Evolutionary conservation across 2,113 vertebrate genomes (phyloP).

Genomic region (Podilymbus podiceps): DNA sequence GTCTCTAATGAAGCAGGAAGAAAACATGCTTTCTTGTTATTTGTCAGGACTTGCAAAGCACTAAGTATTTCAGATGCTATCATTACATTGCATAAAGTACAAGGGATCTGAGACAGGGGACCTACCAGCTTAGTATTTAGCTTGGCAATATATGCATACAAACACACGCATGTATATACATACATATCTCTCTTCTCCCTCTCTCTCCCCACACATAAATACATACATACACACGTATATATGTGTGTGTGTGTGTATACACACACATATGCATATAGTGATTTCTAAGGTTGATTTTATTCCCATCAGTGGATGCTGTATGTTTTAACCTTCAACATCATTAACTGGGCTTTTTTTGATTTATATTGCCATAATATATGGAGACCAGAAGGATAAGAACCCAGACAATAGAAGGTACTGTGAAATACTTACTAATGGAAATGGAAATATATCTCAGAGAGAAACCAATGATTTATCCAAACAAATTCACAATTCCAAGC

Average conservation of each 20-base stretch:
- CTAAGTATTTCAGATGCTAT: constrained; percentile 1
- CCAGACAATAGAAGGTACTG: not conserved
- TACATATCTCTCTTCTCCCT: not conserved
- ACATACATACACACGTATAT: rapidly evolving
- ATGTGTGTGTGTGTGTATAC: rapidly evolving
- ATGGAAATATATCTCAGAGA: not conserved
- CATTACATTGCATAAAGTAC: not conserved
- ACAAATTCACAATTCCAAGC: not conserved
- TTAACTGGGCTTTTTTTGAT: not conserved
- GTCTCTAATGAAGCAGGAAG: constrained; percentile 71
- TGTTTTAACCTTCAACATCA: not conserved
- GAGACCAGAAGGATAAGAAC: not conserved
- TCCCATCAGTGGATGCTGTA: not conserved
- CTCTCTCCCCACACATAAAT: not conserved
- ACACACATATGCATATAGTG: not conserved
- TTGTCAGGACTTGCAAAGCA: constrained; percentile 57
- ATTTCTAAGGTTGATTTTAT: not conserved
- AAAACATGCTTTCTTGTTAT: constrained; percentile 52
- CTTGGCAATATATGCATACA: not conserved
- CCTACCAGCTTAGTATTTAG: not conserved
- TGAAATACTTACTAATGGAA: not conserved
- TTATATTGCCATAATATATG: not conserved
- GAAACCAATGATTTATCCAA: not conserved
- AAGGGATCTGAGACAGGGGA: not conserved
- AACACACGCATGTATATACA: too few species aligned